Evolutionary conservation across 2,888 invertebrate species (phyloP), one percentile per base, ranked within the genome.

Genomic region (Apodemia duryi): DNA sequence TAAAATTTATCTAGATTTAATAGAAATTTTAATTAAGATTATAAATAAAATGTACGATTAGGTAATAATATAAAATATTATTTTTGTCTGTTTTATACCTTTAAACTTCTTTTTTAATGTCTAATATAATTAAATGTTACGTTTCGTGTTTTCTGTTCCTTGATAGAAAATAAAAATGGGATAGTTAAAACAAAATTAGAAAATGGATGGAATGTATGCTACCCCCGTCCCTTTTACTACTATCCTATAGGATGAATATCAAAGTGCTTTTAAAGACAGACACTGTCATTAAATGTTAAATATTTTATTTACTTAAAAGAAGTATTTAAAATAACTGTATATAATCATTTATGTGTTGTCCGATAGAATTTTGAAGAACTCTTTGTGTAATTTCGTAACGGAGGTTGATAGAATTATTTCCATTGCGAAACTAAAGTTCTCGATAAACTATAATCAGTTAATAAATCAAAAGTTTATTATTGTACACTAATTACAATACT

Each of bases 391-490:
- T 65, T 65, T 65, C 61, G 64, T 60, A 60, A 51, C 7, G 51
- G 51, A 41, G n/a, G n/a, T 61, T 6, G 13, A 61, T 49, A 49
- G n/a, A 57, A 28, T 60, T 49, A 49, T 49, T 49, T 65, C 61
- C 35, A 57, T 46, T 61, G 73, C 71, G 75, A 77, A 77, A 49
- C 49, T 49, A 78, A 83, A 83, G 82, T 85, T 84, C 80, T 85
- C 75, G 79, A 82, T 80, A 82, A 21, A 85, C 81, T 88, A 87
- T 89, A 86, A 86, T 84, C 87, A 90, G 91, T 91, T 91, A 91
- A 86, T 86, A 86, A 86, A 84, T 88, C 85, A 82, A 83, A 89
- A 85, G 88, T 91, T 91, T 91, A 91, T 90, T 86, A 89, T 88
- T 88, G 87, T 91, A 88, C 86, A 88, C 89, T 88, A 84, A 77